Evolutionary conservation across 2,113 vertebrate species (phyloP), one percentile per base, ranked within the genome.

Genomic region (Climacteris rufus): DNA sequence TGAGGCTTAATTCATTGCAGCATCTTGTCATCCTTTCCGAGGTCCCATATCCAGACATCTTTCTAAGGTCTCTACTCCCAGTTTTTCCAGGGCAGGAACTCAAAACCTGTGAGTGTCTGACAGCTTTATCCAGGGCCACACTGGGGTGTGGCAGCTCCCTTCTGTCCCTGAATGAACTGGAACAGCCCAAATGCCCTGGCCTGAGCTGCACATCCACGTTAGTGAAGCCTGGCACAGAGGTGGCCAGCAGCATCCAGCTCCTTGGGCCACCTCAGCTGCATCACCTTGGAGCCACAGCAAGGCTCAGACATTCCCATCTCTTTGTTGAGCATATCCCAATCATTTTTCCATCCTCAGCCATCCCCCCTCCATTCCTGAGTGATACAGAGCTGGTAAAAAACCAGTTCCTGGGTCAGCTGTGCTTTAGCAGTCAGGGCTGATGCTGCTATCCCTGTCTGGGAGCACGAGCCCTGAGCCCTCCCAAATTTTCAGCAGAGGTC

Each of bases 31-130:
- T 33, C 40, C 28, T 85, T 80, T 87, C 28, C 80, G 92, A 80
- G 61, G 44, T 64, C n/a, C 49, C 33, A 12, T 18, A 87, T 13
- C 22, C 61, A 75, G 79, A 33, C 24, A 56, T 27, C 52, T 77
- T 77, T 63, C 53, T 52, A 18, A 93, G 37, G 44, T 78, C 69
- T 75, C 52, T 47, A 33, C 25, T 79, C 35, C 12, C 40, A 85
- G 22, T 18, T 92, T 81, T 72, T 71, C 31, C 28, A 85, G 83
- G 74, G 42, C 75, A 93, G 66, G 68, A 52, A 35, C 65, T 72
- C 53, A 33, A 74, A 47, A 27, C 30, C 75, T 16, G 12, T 5
- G 37, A 47, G 33, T 2, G 6, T 37, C 42, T 74, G 61, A 13
- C 2, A 71, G 12, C 54, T 71, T 68, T 42, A 49, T 17, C 70